Evolutionary conservation across 2,888 invertebrate species (phyloP), one percentile per base, ranked within the genome.

Genomic region (Eilema sororculum): DNA sequence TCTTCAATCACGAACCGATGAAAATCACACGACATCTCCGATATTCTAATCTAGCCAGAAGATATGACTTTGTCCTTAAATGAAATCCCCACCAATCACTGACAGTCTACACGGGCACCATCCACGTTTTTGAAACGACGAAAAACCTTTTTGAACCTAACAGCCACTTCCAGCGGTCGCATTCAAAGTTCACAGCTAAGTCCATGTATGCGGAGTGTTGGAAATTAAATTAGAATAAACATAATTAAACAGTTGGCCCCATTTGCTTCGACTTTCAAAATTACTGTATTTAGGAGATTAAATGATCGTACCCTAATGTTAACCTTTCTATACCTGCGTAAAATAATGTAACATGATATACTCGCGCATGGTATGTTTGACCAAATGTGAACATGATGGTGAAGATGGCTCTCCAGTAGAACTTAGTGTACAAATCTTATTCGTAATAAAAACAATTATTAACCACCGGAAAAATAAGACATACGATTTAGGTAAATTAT

Each of bases 171-270:
- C 67, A 68, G 71, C 37, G 5, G 60, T 52, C 46, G 57, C 10
- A 67, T 63, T 61, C 56, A 57, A 41, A n/a, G 10, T 63, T 66
- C 58, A 63, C 73, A 78, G 73, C 82, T 84, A 83, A 85, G 83
- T 80, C 84, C 65, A 68, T 72, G 82, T 85, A 81, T 83, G 84
- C 84, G 82, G 81, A 86, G 87, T 89, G 88, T 86, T 79, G 87
- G 86, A 88, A 90, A 90, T 92, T 90, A 91, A 92, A 91, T 92
- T 91, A 89, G 85, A 91, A 92, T 92, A 92, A 92, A 91, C 89
- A 91, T 91, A 92, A 92, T 92, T 90, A 91, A 91, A 87, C 89
- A 89, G 88, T 89, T 84, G 86, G 86, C 89, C 88, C 84, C 87
- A 88, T 90, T 90, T 82, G 86, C 81, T 89, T 88, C 86, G 84